Evolutionary conservation across 2,797 vertebrate species (phyloP).

Genomic region (Lophotriccus pileatus): DNA sequence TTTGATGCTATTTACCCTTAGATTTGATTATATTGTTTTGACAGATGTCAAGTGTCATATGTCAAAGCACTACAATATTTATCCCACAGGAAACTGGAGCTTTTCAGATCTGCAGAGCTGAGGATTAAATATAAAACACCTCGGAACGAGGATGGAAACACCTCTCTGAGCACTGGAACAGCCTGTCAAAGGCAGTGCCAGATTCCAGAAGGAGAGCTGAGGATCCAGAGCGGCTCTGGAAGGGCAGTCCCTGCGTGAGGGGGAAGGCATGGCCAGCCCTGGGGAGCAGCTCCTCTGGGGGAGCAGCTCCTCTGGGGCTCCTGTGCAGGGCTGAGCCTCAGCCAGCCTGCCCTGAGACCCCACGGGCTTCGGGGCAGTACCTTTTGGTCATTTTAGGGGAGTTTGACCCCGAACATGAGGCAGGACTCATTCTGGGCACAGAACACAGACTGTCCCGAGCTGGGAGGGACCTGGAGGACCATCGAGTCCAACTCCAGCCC

Average conservation of each 20-base stretch:
- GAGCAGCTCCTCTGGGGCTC: not conserved
- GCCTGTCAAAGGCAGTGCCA: not conserved
- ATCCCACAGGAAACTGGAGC: not conserved
- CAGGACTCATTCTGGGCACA: too few species aligned
- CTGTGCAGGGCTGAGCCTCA: not conserved
- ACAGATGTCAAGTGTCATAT: not conserved
- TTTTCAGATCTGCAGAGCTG: not conserved
- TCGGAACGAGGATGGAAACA: not conserved
- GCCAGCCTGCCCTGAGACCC: not conserved
- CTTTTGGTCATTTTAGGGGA: not conserved
- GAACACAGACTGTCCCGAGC: too few species aligned
- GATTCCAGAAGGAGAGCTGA: not conserved
- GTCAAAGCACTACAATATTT: not conserved
- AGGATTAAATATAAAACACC: not conserved
- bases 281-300: not conserved
- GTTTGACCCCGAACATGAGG: not conserved
- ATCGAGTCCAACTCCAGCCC: not conserved
- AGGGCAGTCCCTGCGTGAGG: not conserved
- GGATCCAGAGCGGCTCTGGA: not conserved
- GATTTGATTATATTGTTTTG: not conserved
- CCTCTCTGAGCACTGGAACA: not conserved
- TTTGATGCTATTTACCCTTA: not conserved
- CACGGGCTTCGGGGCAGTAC: fast-evolving
- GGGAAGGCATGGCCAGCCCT: not conserved
- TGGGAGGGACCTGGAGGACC: not conserved